Percentiles rank a stretch among this genome's conserved stretches.
These are phyloP conservation scores for Synergus gifuensis DNA, from an alignment of 2,888 invertebrate genomes.

Conservation along the genomic window DNA sequence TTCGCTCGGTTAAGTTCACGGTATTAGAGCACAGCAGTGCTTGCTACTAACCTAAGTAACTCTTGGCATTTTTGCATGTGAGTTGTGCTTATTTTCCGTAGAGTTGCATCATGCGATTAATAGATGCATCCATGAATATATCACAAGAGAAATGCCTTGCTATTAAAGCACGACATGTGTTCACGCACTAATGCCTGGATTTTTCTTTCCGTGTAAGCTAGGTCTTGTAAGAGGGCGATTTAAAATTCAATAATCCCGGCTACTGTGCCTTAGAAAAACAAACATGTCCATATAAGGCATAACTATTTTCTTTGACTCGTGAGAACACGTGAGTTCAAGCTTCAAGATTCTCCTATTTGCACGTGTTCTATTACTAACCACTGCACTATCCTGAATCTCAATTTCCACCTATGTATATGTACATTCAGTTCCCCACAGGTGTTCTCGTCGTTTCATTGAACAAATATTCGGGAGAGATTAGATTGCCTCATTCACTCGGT, in stretches of 20 bases:
- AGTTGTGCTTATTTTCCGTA: too few relatives aligned
- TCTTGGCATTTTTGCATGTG: too few relatives aligned
- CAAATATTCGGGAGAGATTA: conserved; percentile 56
- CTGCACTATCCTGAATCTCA: conserved; percentile 23
- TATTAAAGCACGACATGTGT: too few relatives aligned
- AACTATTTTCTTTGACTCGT: conserved; percentile 36
- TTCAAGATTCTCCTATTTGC: conserved; percentile 19
- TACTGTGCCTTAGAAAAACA: conserved; percentile 6
- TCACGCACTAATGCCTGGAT: too few relatives aligned
- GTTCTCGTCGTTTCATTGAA: conserved; percentile 47
- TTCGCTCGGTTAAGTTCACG: too few relatives aligned
- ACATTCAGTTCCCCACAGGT: conserved; percentile 41
- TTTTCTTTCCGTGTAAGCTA: too few relatives aligned
- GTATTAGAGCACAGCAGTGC: too few relatives aligned
- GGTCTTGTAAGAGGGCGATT: not conserved
- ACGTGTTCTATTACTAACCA: conserved; percentile 23
- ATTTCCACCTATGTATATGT: not conserved
- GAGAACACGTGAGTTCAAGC: conserved; percentile 25
- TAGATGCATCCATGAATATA: too few relatives aligned
- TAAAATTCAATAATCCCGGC: conserved; percentile 35
- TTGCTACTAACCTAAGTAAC: too few relatives aligned
- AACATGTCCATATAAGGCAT: conserved; percentile 11
- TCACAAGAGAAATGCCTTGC: too few relatives aligned
- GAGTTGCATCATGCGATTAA: too few relatives aligned
- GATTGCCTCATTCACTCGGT: conserved; percentile 46